Base-by-base conservation (phyloP, 2,888 invertebrate species). In the Prionchulus punctatus region DNA sequence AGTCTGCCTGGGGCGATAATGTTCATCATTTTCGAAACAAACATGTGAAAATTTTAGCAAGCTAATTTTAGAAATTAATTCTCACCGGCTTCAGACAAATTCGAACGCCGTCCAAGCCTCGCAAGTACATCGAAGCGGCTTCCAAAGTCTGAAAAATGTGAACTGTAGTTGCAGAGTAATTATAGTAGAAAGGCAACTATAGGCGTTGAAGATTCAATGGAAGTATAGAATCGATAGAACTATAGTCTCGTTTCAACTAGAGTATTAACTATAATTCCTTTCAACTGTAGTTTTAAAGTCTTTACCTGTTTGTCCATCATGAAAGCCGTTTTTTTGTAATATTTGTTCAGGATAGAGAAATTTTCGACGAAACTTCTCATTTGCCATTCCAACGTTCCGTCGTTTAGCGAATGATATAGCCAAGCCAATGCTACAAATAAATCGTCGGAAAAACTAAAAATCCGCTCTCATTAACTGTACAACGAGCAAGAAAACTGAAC, bases 351-450 rank as follows among this genome's bases (percentile, higher is more conserved):
- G 2, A 42, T 25, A 26, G 2, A 3, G n/a, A 25, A n/a, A 18
- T 53, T 26, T 4, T 7, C 18, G 21, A 12, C 3, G 7, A 53
- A 28, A 28, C 18, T 43, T 3, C 28, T 2, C 4, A 53, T 3
- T 2, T 18, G 2, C 21, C 7, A 53, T 18, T 53, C 53, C 23
- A 53, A n/a, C 43, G 28, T 25, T 2, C 53, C 43, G 2, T 53
- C 53, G 43, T 53, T 53, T 26, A 53, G 18, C 21, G 23, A 26
- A 43, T 43, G 3, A 26, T 53, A 53, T 7, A 53, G n/a, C 53
- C 53, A 53, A 27, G 53, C n/a, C 26, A 53, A 15, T 2, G 21
- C 53, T 53, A 27, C 3, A 52, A 52, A 30, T 45, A 36, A 12
- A 12, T 36, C 36, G 36, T 36, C 36, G 18, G 36, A 36, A 36